Evolutionary conservation across 2,797 vertebrate genomes (phyloP).

Genomic region (Miopithecus talapoin): DNA sequence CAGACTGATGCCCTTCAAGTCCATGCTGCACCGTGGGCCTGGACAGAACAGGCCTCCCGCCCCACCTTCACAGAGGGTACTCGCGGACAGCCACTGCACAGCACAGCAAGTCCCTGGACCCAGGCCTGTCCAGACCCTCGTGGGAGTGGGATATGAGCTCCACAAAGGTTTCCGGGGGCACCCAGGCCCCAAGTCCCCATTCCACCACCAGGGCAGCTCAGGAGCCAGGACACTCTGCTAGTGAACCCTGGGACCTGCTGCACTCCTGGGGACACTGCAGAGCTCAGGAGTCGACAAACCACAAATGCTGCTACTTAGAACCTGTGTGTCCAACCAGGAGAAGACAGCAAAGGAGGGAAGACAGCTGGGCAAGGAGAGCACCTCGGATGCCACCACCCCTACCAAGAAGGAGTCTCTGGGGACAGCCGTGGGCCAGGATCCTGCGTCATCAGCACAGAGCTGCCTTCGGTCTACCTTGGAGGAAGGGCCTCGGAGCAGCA

Average conservation of each 20-base stretch:
- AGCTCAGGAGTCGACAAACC: not conserved
- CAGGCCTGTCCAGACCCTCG: not conserved
- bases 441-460: not conserved
- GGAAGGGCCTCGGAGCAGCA: not conserved
- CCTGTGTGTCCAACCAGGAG: not conserved
- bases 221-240: not conserved
- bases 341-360: not conserved
- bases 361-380: too few species aligned
- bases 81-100: not conserved
- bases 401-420: not conserved
- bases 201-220: not conserved
- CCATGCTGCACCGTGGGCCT: not conserved
- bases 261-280: not conserved
- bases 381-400: not conserved
- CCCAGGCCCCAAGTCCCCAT: not conserved
- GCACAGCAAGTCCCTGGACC: not conserved
- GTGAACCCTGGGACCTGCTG: not conserved
- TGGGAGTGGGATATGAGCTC: not conserved
- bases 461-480: fast-evolving
- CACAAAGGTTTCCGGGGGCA: not conserved
- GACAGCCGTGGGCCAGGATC: not conserved
- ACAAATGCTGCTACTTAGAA: not conserved
- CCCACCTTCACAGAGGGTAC: not conserved
- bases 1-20: not conserved
- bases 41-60: not conserved